Evolutionary conservation across 2,797 vertebrate species (phyloP).

Genomic region (Spinus pinus): DNA sequence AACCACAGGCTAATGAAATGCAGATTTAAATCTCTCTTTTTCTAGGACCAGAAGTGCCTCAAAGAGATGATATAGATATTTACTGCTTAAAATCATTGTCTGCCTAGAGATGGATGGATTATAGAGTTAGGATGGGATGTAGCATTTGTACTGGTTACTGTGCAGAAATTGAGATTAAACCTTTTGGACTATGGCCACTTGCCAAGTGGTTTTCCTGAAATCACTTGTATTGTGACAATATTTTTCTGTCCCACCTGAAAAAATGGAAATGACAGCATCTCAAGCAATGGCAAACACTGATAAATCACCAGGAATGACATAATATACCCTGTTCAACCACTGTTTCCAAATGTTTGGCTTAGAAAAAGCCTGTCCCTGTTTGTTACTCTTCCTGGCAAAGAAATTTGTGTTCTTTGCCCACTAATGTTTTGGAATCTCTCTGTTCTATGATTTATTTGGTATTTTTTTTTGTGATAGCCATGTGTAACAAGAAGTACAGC

Average conservation of each 20-base stretch:
- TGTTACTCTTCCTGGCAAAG: neutral
- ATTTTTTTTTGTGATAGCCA: neutral
- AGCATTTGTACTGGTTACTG: neutral
- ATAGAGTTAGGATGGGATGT: neutral
- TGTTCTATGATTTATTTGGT: neutral
- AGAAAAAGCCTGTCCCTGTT: neutral
- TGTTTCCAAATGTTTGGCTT: neutral
- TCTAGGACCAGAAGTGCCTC: neutral
- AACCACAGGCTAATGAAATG: neutral
- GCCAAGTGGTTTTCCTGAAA: neutral
- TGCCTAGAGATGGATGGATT: neutral
- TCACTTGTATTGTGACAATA: neutral
- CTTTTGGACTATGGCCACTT: neutral
- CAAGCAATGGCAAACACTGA: neutral
- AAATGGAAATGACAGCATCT: neutral
- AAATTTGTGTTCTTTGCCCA: neutral
- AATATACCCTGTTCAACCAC: neutral
- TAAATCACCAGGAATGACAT: neutral
- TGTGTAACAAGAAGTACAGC: neutral
- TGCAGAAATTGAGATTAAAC: neutral
- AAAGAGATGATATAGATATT: neutral
- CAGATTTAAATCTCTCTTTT: neutral
- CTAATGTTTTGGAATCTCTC: neutral
- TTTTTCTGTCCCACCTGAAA: neutral
- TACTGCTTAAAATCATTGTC: neutral